A percentile compares a stretch with the other conserved stretches of the same genome.
Conservation (phyloP, 1,140 invertebrate species). For the Orussus abietinus region DNA sequence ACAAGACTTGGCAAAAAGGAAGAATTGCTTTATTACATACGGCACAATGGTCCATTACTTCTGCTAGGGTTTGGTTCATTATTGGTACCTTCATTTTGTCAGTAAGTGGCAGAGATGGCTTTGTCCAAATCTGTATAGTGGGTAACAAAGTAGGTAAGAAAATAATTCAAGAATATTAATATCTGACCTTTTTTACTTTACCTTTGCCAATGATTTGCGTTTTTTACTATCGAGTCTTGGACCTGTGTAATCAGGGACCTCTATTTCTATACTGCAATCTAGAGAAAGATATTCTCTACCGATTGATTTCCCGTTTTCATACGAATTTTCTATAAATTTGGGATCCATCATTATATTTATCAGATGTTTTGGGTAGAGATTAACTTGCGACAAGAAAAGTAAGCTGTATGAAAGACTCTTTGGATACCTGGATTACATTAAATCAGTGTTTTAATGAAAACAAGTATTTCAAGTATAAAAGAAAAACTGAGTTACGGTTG, state of each 20-base stretch:
- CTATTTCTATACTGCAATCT: slow-evolving; percentile 55
- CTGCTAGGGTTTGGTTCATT: no score
- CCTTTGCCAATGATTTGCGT: slow-evolving; percentile 47
- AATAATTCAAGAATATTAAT: slow-evolving; percentile 8
- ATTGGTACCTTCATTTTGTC: no score
- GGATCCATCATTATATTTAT: slow-evolving; percentile 45
- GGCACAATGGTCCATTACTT: background rate
- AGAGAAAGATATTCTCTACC: slow-evolving; percentile 56
- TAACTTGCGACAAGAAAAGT: slow-evolving; percentile 45
- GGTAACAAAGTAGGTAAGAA: background rate
- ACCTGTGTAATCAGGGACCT: slow-evolving; percentile 58
- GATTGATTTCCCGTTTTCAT: slow-evolving; percentile 35
- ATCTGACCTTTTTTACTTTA: slow-evolving; percentile 34
- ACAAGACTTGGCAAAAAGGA: slow-evolving; percentile 11
- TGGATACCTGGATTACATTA: slow-evolving; percentile 33
- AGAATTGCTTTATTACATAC: slow-evolving; percentile 4
- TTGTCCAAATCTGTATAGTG: background rate
- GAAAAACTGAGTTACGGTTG: slow-evolving; percentile 8
- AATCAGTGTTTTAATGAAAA: slow-evolving; percentile 3
- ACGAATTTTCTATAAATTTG: slow-evolving; percentile 45
- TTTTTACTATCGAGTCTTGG: slow-evolving; percentile 43
- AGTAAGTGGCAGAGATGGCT: no score
- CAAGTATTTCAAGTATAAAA: background rate
- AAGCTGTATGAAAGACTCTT: slow-evolving; percentile 46
- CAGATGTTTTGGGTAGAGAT: slow-evolving; percentile 54